phyloP scores from a whole-genome alignment of 1,140 invertebrate genomes.

The Scaptodrosophila lebanonensis region DNA sequence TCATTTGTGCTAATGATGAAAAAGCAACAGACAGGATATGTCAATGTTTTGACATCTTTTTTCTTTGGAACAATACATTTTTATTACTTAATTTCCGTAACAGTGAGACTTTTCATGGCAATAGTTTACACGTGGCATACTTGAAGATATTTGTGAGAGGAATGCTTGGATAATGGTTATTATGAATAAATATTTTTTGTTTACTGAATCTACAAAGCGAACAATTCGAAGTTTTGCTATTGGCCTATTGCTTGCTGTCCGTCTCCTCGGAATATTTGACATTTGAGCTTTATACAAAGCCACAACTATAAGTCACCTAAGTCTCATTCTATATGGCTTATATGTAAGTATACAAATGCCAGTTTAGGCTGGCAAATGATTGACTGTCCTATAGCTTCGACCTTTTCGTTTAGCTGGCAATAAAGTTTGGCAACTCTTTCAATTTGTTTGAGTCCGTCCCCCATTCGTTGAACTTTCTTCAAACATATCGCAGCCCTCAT shows the following conservation, averaged over 20 bases:
- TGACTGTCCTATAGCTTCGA: slow-evolving; percentile 17
- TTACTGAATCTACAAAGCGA: no score
- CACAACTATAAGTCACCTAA: slow-evolving; percentile 36
- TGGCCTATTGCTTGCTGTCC: no score
- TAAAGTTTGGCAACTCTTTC: slow-evolving; percentile 72
- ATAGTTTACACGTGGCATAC: no score
- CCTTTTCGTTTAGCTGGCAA: slow-evolving; percentile 64
- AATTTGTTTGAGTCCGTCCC: slow-evolving; percentile 63
- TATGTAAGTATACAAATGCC: no score
- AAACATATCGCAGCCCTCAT: slow-evolving; percentile 35
- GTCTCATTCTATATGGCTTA: slow-evolving; percentile 2
- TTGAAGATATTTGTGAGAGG: no score
- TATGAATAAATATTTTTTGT: no score
- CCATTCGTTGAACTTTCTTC: slow-evolving; percentile 70
- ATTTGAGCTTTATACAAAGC: slow-evolving; percentile 61
- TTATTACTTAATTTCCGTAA: slow-evolving; percentile 68
- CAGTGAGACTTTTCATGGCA: no score
- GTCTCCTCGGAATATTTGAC: no score
- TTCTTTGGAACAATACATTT: slow-evolving; percentile 64
- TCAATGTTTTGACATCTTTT: slow-evolving; percentile 40
- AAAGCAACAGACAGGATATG: no score
- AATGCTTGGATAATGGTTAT: no score
- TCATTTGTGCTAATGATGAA: slow-evolving; percentile 48
- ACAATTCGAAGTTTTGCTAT: no score
- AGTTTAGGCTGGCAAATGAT: slow-evolving; percentile 1